phyloP scores from a whole-genome alignment of 2,113 vertebrate genomes.

The Pterocles burchelli region DNA sequence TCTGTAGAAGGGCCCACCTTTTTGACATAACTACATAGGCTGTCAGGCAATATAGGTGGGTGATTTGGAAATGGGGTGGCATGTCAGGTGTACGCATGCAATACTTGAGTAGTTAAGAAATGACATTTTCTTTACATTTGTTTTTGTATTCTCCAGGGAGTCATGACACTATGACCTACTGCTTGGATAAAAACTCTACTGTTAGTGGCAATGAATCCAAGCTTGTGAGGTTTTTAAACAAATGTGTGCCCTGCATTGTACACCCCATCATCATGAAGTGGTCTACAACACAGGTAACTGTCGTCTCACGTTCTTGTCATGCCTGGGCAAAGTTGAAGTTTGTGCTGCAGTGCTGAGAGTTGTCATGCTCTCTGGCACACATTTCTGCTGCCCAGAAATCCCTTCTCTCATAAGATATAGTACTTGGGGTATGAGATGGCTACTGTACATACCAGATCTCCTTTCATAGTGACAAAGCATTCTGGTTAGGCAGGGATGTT shows the following conservation, averaged over 20 bases:
- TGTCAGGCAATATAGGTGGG: neutral
- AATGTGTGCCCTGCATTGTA: constrained; percentile 79
- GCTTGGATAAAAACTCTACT: constrained; percentile 83
- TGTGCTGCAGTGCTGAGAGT: neutral
- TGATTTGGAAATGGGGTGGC: neutral
- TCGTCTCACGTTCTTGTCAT: accelerated
- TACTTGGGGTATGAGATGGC: neutral
- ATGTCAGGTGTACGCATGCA: neutral
- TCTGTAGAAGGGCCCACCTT: neutral
- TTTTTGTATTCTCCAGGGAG: constrained; percentile 78
- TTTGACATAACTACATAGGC: neutral
- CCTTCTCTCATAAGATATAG: accelerated
- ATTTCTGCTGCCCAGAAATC: neutral
- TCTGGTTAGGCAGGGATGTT: neutral
- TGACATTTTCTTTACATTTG: neutral
- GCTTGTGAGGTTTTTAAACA: constrained; percentile 77
- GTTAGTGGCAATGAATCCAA: constrained; percentile 80
- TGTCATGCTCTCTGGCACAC: too few species aligned
- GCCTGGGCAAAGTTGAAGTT: neutral
- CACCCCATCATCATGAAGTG: constrained; percentile 83
- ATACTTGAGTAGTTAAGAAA: neutral
- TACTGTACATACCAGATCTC: neutral
- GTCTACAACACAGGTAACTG: constrained; percentile 86
- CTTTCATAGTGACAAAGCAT: neutral
- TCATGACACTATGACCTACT: constrained; percentile 91